These are phyloP conservation scores for Phrynocephalus vlangalii DNA, from an alignment of 2,797 vertebrate species.

Conservation along the genomic window DNA sequence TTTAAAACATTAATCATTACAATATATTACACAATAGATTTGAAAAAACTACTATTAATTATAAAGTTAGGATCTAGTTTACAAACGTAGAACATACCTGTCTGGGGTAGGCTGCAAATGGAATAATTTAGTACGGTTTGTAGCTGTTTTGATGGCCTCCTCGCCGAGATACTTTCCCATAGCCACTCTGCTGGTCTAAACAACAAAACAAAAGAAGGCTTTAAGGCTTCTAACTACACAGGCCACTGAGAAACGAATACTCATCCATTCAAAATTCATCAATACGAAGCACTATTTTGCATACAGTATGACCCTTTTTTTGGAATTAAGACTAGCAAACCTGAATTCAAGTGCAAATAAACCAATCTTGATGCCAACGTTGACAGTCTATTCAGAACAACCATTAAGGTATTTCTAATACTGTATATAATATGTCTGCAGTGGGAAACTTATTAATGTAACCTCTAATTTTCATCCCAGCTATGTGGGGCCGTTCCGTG, in stretches of 20 bases:
- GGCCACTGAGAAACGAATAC: accelerated
- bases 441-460: too few relatives aligned
- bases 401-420: too few relatives aligned
- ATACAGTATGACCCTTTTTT: too few relatives aligned
- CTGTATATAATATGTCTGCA: too few relatives aligned
- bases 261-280: not conserved
- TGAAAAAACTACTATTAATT: slow-evolving; percentile 73
- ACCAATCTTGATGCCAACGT: not conserved
- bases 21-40: slow-evolving; percentile 83
- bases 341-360: not conserved
- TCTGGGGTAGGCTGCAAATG: slow-evolving; percentile 82
- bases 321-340: not conserved
- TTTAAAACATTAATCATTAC: slow-evolving; percentile 90
- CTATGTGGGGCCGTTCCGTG: too few relatives aligned
- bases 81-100: slow-evolving; percentile 87
- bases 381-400: not conserved
- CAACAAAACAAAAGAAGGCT: slow-evolving; percentile 61
- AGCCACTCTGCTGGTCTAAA: slow-evolving; percentile 95
- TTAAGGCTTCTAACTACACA: slow-evolving; percentile 66
- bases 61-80: slow-evolving; percentile 54
- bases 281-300: not conserved
- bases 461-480: too few relatives aligned
- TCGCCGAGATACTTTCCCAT: slow-evolving; percentile 97
- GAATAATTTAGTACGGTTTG: slow-evolving; percentile 97
- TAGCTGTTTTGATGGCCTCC: slow-evolving; percentile 99